These are phyloP conservation scores for Agrotis exclamationis DNA, from an alignment of 2,888 invertebrate genomes.

Conservation along the genomic window DNA sequence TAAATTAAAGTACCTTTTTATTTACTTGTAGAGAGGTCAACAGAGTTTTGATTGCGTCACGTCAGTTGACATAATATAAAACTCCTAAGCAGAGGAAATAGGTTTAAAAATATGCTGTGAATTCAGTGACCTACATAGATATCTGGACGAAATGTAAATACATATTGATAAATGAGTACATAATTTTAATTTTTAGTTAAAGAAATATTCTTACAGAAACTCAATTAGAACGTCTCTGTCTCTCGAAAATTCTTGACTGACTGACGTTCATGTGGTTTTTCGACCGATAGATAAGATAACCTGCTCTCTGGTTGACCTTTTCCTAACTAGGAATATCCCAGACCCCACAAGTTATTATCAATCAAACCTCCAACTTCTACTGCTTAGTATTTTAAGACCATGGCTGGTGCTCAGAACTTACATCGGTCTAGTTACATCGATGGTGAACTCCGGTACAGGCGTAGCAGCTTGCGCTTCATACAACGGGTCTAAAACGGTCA, in stretches of 20 bases:
- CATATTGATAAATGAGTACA: too few species aligned
- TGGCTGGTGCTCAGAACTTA: too few species aligned
- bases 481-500: too few species aligned
- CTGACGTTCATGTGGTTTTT: background rate
- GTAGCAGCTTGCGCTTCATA: too few species aligned
- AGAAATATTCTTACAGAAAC: too few species aligned
- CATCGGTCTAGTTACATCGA: too few species aligned
- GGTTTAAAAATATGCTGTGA: background rate
- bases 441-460: too few species aligned
- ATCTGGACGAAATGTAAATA: background rate
- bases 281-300: background rate
- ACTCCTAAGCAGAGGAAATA: background rate
- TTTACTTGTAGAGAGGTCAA: background rate
- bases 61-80: background rate
- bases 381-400: too few species aligned
- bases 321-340: background rate
- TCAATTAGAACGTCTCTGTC: background rate
- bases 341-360: background rate
- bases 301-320: background rate
- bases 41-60: background rate
- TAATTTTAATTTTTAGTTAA: too few species aligned
- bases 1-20: background rate
- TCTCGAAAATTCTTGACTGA: slow-evolving; percentile 2
- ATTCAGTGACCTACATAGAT: background rate
- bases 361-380: background rate